Conservation (phyloP, 2,888 invertebrate genomes). For the Gandaritis pyraliata region DNA sequence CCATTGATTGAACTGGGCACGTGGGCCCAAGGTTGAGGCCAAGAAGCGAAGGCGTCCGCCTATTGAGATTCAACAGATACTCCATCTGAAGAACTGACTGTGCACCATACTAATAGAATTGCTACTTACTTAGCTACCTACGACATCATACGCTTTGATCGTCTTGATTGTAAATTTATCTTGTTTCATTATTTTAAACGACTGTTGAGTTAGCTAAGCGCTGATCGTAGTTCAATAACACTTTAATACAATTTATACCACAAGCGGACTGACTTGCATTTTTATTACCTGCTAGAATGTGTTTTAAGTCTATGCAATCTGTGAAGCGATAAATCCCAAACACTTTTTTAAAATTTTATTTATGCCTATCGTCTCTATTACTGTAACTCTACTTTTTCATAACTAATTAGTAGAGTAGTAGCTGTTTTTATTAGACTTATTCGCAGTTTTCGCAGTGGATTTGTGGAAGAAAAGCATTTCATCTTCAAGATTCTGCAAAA, state of each 20-base stretch:
- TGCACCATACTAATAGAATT: conserved; percentile 36
- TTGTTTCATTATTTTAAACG: background rate
- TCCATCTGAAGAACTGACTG: conserved; percentile 40
- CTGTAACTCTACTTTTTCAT: background rate
- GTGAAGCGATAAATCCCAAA: conserved; percentile 4
- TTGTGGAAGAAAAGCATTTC: background rate
- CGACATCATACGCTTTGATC: conserved; percentile 9
- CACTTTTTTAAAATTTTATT: background rate
- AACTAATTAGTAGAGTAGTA: too few species aligned
- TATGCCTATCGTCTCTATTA: background rate
- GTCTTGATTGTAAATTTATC: conserved; percentile 14
- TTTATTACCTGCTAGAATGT: background rate
- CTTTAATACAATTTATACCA: background rate
- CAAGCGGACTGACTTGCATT: conserved; percentile 5
- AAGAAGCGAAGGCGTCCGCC: conserved; percentile 51
- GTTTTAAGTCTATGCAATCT: conserved; percentile 2
- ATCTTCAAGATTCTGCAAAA: background rate
- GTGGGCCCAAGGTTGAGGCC: conserved; percentile 67
- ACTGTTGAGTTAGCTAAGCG: background rate
- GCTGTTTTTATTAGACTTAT: too few species aligned
- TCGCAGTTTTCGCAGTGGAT: too few species aligned
- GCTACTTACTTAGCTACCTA: conserved; percentile 22
- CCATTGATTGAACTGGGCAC: conserved; percentile 51
- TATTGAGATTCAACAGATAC: conserved; percentile 62
- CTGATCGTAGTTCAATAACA: conserved; percentile 11